A percentile compares a stretch with the other conserved stretches of the same genome.
Evolutionary conservation across 2,888 invertebrate genomes (phyloP).

Genomic region (Drosophila paramelanica): DNA sequence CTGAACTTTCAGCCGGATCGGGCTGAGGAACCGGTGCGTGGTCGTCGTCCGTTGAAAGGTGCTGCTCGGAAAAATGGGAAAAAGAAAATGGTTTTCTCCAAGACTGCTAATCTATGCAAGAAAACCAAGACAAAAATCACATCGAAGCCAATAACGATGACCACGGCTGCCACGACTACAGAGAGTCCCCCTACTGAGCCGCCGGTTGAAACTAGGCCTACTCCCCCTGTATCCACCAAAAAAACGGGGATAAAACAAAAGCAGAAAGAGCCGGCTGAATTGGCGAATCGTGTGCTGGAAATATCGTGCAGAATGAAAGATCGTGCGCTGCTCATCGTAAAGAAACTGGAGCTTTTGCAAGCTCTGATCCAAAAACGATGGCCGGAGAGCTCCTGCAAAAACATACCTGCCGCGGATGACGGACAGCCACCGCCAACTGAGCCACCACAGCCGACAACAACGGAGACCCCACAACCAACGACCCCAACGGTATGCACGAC

Average conservation of each 20-base stretch:
- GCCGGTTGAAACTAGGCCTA: not conserved
- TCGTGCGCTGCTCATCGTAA: slow-evolving; percentile 42
- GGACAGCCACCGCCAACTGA: not conserved
- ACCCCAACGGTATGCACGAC: not conserved
- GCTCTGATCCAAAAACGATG: slow-evolving; percentile 28
- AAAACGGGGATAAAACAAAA: not conserved
- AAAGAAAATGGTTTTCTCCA: not conserved
- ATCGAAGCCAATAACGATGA: not conserved
- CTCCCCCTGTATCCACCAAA: not conserved
- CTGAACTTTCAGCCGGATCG: slow-evolving; percentile 7
- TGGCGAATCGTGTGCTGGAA: slow-evolving; percentile 5
- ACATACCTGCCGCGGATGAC: not conserved
- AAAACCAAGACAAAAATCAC: not conserved
- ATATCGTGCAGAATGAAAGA: slow-evolving; percentile 30
- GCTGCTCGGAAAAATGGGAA: not conserved
- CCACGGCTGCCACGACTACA: no score
- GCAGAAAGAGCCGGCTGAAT: not conserved
- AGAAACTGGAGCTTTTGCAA: slow-evolving; percentile 47
- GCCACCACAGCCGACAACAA: not conserved
- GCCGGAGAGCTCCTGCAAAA: not conserved
- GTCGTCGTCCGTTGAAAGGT: not conserved
- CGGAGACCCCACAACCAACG: not conserved
- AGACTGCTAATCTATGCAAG: not conserved
- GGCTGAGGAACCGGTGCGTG: not conserved
- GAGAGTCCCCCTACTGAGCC: no score